Evolutionary conservation across 2,888 invertebrate species (phyloP), one percentile per base, ranked within the genome.

Genomic region (Agonopterix arenella): DNA sequence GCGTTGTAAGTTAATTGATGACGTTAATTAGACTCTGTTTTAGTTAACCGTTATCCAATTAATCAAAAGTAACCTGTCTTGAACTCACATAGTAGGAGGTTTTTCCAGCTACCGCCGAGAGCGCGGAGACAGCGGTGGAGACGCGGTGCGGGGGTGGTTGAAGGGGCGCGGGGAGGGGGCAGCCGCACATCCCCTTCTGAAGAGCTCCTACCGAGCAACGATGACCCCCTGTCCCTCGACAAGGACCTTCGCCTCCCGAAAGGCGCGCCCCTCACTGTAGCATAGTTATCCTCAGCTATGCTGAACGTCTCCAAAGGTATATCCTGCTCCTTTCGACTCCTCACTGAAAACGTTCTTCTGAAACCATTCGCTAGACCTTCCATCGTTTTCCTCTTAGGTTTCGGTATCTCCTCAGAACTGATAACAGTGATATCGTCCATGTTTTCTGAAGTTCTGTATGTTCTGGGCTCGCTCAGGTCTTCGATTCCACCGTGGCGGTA

Each of bases 101-200:
- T 95, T 84, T 92, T 94, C 94, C 94, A 94, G 84, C 94, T 94
- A 60, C 94, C 94, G 71, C 93, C 94, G 64, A 94, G 91, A 55
- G 92, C 93, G 64, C 92, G 92, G 59, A 94, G 92, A 76, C 93
- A 94, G 76, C 93, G 93, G 78, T 93, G 93, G 60, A 92, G 78
- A 36, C 91, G 85, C 46, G 90, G 88, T 4, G 81, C 66, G 52
- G 90, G 89, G 40, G 84, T 77, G 11, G 79, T 64, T 5, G 28
- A 28, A 0, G 81, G 80, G 1, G 84, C 78, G 4, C 84, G 79
- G 1, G 86, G 82, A 0, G 64, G 70, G 1, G 73, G 64, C 69
- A 78, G 72, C 61, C 89, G 76, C 66, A 94, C 86, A 73, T 94
- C 93, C 8, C 94, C 93, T 68, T 94, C 94, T 28, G 94, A 94